A percentile compares a stretch with the other conserved stretches of the same genome.
These are phyloP conservation scores for Dipus sagitta DNA, from an alignment of 2,797 vertebrate genomes.

Conservation along the genomic window DNA sequence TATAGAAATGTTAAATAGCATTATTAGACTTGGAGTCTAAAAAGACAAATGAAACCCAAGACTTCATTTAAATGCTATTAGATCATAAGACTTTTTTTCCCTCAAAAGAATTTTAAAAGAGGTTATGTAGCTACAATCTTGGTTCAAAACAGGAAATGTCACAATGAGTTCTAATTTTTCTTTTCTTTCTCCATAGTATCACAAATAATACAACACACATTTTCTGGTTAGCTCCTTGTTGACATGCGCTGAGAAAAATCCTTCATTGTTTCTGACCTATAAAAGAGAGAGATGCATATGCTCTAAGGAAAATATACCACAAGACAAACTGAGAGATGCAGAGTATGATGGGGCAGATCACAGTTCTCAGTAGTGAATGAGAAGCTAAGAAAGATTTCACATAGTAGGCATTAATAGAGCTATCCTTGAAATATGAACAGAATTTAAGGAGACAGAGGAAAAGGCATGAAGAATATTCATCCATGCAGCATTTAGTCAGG, in stretches of 20 bases:
- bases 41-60: constrained; percentile 79
- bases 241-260: constrained; percentile 17
- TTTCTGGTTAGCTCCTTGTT: constrained; percentile 35
- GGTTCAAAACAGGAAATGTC: constrained; percentile 56
- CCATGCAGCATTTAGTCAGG: neutral
- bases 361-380: neutral
- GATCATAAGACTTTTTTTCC: constrained; percentile 24
- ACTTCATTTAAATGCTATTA: constrained; percentile 76
- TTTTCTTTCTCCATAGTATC: constrained; percentile 18
- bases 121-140: constrained; percentile 50
- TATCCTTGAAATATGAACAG: constrained; percentile 20
- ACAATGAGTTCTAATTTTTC: constrained; percentile 39
- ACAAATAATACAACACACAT: constrained; percentile 11
- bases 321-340: neutral
- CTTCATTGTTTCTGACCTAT: neutral
- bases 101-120: constrained; percentile 56
- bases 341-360: neutral
- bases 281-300: neutral
- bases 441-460: constrained; percentile 49
- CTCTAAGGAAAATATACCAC: constrained; percentile 22
- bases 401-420: neutral
- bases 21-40: constrained; percentile 75
- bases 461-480: neutral
- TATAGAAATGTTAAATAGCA: constrained; percentile 81
- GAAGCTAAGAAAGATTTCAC: constrained; percentile 52